Evolutionary conservation across 2,797 vertebrate species (phyloP), one percentile per base, ranked within the genome.

Genomic region (Prionace glauca): DNA sequence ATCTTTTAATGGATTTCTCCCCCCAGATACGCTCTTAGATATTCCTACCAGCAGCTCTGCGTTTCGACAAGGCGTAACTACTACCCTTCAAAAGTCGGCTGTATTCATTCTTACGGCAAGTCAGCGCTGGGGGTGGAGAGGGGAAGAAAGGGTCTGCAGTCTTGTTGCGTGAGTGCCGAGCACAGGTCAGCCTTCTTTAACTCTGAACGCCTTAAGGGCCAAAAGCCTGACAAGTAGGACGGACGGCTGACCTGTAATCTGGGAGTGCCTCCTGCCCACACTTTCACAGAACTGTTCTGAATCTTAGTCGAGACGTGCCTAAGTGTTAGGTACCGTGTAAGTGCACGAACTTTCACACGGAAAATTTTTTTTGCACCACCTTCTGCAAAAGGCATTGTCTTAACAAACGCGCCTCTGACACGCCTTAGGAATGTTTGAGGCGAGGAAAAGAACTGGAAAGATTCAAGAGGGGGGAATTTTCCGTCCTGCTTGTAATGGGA

Each of bases 121-220:
- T 97, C 97, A 97, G 97, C 97, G 97, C 97, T 92, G 97, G 97
- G 97, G 97, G 97, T 97, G 97, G 97, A 97, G 97, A 97, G 97
- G 97, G 97, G 97, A 97, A 97, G 97, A 98, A 20, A 84, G 97
- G 98, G 97, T 97, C 97, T 97, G 97, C 97, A 97, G 97, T 97
- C 97, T 56, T 97, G 97, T 97, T 96, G 97, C 97, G 24, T 97
- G 97, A 98, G 98, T 97, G 97, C 97, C 97, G 97, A 98, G 98
- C 98, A 98, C 96, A 97, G 98, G 97, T 97, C 97, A 98, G 97
- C 97, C 98, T 98, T 98, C 97, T 97, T 96, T 96, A 97, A 97
- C 97, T 98, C 97, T 97, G 97, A 97, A 97, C 97, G 97, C 97
- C 97, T 98, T 98, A 98, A 98, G 98, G 98, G 98, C 97, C 97